A percentile compares a stretch with the other conserved stretches of the same genome.
Conservation (phyloP, 2,888 invertebrate genomes). For the Zygaena filipendulae region DNA sequence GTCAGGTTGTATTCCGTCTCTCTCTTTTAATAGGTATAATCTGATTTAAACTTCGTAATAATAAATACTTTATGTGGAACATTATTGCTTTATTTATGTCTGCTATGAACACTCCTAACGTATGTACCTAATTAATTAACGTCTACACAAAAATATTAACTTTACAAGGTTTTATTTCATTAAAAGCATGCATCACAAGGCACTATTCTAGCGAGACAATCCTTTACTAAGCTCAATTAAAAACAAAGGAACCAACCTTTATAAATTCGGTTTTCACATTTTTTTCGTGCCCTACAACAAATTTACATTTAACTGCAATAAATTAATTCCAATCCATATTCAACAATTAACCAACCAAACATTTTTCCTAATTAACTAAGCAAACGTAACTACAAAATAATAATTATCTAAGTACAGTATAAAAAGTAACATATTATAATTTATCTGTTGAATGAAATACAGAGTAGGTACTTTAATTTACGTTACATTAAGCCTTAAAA, state of each 20-base stretch:
- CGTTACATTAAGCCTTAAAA: too few relatives aligned
- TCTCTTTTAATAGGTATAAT: too few relatives aligned
- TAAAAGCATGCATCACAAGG: slow-evolving; percentile 65
- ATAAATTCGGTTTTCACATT: slow-evolving; percentile 60
- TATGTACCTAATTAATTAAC: too few relatives aligned
- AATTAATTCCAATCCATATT: too few relatives aligned
- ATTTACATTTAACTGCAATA: slow-evolving; percentile 52
- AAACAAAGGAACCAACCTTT: slow-evolving; percentile 39
- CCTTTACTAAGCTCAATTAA: slow-evolving; percentile 35
- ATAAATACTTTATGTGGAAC: too few relatives aligned
- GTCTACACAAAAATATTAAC: slow-evolving; percentile 57
- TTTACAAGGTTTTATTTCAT: slow-evolving; percentile 33
- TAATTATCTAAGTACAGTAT: slow-evolving; percentile 22
- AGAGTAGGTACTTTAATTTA: too few relatives aligned
- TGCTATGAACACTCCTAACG: too few relatives aligned
- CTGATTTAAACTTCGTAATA: too few relatives aligned
- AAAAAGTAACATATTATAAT: too few relatives aligned
- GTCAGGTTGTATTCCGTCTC: too few relatives aligned
- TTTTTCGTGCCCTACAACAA: too few relatives aligned
- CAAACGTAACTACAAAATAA: slow-evolving; percentile 27
- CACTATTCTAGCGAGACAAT: slow-evolving; percentile 63
- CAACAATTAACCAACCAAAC: slow-evolving; percentile 4
- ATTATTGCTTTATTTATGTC: slow-evolving; percentile 58
- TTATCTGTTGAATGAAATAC: too few relatives aligned
- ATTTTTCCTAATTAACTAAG: slow-evolving; percentile 12